phyloP scores from a whole-genome alignment of 2,888 invertebrate genomes.

The Cosmopolites sordidus region DNA sequence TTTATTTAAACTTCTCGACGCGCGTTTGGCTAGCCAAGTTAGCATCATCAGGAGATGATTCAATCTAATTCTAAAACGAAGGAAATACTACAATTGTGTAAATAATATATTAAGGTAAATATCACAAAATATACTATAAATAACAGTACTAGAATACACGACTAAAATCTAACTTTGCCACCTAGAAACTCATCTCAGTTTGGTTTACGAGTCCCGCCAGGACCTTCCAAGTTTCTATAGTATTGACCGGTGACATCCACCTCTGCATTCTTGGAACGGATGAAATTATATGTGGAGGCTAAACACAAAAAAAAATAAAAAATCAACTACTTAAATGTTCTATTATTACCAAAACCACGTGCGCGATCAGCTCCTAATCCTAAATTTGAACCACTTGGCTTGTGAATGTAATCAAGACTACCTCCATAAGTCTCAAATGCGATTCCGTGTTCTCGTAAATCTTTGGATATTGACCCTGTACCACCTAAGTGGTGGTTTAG shows the following conservation, averaged over 20 bases:
- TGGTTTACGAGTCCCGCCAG: constrained; percentile 31
- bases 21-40: no score
- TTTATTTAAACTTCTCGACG: no score
- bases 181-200: constrained; percentile 18
- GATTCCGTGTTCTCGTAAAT: constrained; percentile 28
- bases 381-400: constrained; percentile 32
- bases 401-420: constrained; percentile 33
- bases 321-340: no score
- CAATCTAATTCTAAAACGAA: no score
- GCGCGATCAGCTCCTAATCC: constrained; percentile 32
- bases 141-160: no score
- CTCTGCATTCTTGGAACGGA: constrained; percentile 29
- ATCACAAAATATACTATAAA: no score
- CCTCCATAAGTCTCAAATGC: constrained; percentile 34
- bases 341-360: constrained; percentile 20
- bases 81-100: no score
- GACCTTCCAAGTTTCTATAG: constrained; percentile 33
- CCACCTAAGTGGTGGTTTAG: constrained; percentile 32
- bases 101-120: no score
- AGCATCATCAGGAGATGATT: no score
- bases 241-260: constrained; percentile 32
- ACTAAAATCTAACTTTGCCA: not conserved
- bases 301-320: no score
- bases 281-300: constrained; percentile 32
- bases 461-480: constrained; percentile 32